Percentiles rank a stretch among this genome's conserved stretches.
Evolutionary conservation across 2,797 vertebrate genomes (phyloP).

Genomic region (Graptemys geographica): DNA sequence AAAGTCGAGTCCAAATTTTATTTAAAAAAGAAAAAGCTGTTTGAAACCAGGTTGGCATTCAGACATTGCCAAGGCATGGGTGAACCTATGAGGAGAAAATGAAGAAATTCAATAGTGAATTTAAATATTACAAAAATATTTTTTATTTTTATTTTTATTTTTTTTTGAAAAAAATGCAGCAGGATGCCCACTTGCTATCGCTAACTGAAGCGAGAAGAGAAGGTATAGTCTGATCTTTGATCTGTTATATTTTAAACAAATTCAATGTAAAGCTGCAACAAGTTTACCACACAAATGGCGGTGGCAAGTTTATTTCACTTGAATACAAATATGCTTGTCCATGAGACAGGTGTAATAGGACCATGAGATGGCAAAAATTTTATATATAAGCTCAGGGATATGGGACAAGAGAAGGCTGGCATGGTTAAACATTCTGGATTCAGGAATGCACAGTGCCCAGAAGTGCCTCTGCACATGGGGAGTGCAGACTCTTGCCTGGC

Average conservation of each 20-base stretch:
- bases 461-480: slow-evolving; percentile 52
- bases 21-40: slow-evolving; percentile 68
- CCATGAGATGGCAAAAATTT: slow-evolving; percentile 70
- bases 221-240: slow-evolving; percentile 77
- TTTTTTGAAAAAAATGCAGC: slow-evolving; percentile 73
- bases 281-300: slow-evolving; percentile 76
- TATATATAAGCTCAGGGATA: slow-evolving; percentile 70
- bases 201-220: slow-evolving; percentile 80
- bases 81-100: slow-evolving; percentile 47
- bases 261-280: slow-evolving; percentile 78
- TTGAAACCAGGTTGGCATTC: slow-evolving; percentile 58
- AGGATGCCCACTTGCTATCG: slow-evolving; percentile 75
- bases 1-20: slow-evolving; percentile 79
- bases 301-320: slow-evolving; percentile 75
- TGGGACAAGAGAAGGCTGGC: slow-evolving; percentile 75
- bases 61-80: slow-evolving; percentile 70
- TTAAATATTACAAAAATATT: slow-evolving; percentile 83
- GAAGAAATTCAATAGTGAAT: slow-evolving; percentile 71
- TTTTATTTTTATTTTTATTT: slow-evolving; percentile 74
- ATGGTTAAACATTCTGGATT: slow-evolving; percentile 67
- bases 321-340: slow-evolving; percentile 75
- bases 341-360: slow-evolving; percentile 70
- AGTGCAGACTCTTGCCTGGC: slow-evolving; percentile 43
- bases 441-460: slow-evolving; percentile 64
- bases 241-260: slow-evolving; percentile 72